Conservation (phyloP, 2,113 vertebrate genomes). For the Tychaedon coryphoeus region DNA sequence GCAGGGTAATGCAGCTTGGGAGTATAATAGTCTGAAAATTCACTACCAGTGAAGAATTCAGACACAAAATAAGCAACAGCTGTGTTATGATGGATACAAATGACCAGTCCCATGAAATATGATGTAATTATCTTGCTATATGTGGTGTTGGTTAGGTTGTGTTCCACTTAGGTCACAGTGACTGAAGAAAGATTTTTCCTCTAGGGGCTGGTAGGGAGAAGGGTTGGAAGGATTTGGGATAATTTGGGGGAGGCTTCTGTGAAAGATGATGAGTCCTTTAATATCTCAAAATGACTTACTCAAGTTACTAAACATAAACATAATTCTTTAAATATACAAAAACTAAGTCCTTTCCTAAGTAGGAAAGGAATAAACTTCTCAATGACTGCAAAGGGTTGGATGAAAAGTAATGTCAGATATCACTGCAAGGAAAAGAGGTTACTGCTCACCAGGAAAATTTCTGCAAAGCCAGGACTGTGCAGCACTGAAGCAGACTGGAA, state of each 20-base stretch:
- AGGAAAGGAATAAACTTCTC: neutral
- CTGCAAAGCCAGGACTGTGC: neutral
- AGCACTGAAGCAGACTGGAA: neutral
- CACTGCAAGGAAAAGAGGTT: neutral
- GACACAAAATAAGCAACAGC: neutral
- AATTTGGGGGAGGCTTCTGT: neutral
- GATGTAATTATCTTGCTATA: slow-evolving; percentile 1
- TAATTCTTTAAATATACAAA: neutral
- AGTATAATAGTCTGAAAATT: neutral
- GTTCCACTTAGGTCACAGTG: neutral
- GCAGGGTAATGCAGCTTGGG: neutral
- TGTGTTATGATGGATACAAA: slow-evolving; percentile 9
- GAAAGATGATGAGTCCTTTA: neutral
- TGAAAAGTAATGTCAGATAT: neutral
- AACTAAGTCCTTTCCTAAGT: neutral
- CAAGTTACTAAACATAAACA: neutral
- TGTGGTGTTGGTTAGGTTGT: neutral
- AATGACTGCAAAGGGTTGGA: neutral
- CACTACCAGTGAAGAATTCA: neutral
- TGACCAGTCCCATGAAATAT: neutral
- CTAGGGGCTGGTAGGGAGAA: neutral
- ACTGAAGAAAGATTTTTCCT: neutral
- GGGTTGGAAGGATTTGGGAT: neutral
- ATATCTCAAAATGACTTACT: neutral
- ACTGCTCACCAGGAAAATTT: neutral